Evolutionary conservation across 2,888 invertebrate species (phyloP), one percentile per base, ranked within the genome.

Genomic region (Acanthosoma haemorrhoidale): DNA sequence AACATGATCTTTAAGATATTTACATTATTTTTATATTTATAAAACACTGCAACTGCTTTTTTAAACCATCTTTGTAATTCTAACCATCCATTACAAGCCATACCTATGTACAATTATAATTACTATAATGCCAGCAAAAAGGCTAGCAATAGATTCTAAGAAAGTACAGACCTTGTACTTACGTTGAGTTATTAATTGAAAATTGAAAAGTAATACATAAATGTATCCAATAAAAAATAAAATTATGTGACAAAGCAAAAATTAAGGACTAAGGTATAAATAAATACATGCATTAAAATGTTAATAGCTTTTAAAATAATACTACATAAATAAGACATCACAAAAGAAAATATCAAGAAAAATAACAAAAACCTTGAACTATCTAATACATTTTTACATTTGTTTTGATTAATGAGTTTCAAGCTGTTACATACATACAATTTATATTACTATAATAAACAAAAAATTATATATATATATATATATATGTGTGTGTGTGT

Each of bases 261-360:
- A 38, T 63, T 29, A 41, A 15, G n/a, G 38, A 38, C 16, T 51
- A 29, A 16, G 25, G 59, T 67, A 34, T 58, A 39, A 15, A 61
- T 38, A 36, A 25, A 60, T 25, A 66, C 61, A 70, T 41, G 64
- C 57, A 39, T 34, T 38, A 38, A 70, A 58, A n/a, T 66, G 18
- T 57, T 43, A 43, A 66, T 64, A 29, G 66, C 58, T 21, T 39
- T 29, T 36, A 68, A 71, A 25, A 58, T 41, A 38, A 18, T 31
- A 15, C 29, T 64, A 71, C 21, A 61, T 21, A 25, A 67, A 66
- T 38, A 29, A 21, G 9, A 29, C 29, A 68, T 25, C 4, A 68
- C 32, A 58, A 59, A 32, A 64, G 13, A 34, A 11, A 21, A 61
- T 51, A 34, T 41, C 9, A 41, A 43, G 11, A 66, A 51, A 36